Percentiles rank a stretch among this genome's conserved stretches.
These are phyloP conservation scores for Enteromius paludinosus DNA, from an alignment of 2,797 vertebrate genomes.

Conservation along the genomic window DNA sequence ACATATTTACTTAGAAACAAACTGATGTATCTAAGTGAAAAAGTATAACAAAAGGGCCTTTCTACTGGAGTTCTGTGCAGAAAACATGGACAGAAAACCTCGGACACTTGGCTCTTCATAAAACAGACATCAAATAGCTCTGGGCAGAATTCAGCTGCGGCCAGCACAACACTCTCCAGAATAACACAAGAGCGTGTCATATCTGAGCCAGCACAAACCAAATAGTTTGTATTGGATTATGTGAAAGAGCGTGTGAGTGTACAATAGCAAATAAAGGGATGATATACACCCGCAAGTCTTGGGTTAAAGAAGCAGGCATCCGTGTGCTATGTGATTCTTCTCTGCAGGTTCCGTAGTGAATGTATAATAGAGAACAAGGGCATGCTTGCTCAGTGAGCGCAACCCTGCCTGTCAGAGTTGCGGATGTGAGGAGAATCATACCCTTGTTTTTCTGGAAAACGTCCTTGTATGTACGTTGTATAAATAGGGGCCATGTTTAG, in stretches of 20 bases:
- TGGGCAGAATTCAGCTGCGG: slow-evolving; percentile 34
- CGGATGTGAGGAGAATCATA: slow-evolving; percentile 47
- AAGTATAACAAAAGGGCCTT: slow-evolving; percentile 2
- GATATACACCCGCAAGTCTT: slow-evolving; percentile 37
- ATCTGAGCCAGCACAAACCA: slow-evolving; percentile 44
- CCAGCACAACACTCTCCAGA: slow-evolving; percentile 16
- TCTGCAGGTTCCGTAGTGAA: slow-evolving; percentile 44
- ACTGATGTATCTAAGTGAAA: neutral
- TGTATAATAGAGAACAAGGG: slow-evolving; percentile 55
- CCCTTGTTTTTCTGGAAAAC: slow-evolving; percentile 45
- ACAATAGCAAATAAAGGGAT: slow-evolving; percentile 44
- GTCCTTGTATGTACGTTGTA: slow-evolving; percentile 40
- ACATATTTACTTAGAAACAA: neutral
- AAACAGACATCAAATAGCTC: slow-evolving; percentile 44
- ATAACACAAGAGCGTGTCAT: slow-evolving; percentile 25
- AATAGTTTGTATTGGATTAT: slow-evolving; percentile 40
- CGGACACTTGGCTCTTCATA: slow-evolving; percentile 20
- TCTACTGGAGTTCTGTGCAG: neutral
- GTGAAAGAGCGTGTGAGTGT: slow-evolving; percentile 29
- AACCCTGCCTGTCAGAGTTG: slow-evolving; percentile 38
- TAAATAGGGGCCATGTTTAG: slow-evolving; percentile 34
- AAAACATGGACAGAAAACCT: slow-evolving; percentile 29
- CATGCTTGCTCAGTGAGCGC: slow-evolving; percentile 41
- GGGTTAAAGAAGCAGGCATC: slow-evolving; percentile 12
- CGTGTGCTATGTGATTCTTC: slow-evolving; percentile 37